Evolutionary conservation across 1,140 invertebrate genomes (phyloP).

Genomic region (Cherax quadricarinatus): DNA sequence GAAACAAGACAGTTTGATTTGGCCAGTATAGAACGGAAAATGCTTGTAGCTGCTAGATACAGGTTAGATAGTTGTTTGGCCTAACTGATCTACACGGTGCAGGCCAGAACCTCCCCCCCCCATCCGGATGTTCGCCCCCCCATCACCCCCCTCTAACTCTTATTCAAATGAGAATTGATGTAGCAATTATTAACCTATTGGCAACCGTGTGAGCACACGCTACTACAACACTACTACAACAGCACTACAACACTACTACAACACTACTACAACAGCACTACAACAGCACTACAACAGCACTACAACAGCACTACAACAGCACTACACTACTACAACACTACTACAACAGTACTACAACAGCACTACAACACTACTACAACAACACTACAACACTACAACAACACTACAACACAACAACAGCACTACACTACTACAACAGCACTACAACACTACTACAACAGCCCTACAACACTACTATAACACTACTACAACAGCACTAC

Average conservation of each 20-base stretch:
- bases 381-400: background rate
- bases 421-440: background rate
- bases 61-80: too few relatives aligned
- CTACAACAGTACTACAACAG: background rate
- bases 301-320: background rate
- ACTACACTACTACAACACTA: too few relatives aligned
- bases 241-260: background rate
- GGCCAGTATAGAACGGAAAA: too few relatives aligned
- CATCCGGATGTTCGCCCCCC: background rate
- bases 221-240: background rate
- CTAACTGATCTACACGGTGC: too few relatives aligned
- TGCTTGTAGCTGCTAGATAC: too few relatives aligned
- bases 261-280: background rate
- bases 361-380: background rate
- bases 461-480: too few relatives aligned
- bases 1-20: too few relatives aligned
- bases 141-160: background rate
- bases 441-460: background rate
- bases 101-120: background rate
- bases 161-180: background rate
- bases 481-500: background rate
- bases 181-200: constrained; percentile 5
- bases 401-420: too few relatives aligned
- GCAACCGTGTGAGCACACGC: background rate
- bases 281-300: background rate